phyloP scores from a whole-genome alignment of 2,888 invertebrate genomes.

The Polyommatus icarus region DNA sequence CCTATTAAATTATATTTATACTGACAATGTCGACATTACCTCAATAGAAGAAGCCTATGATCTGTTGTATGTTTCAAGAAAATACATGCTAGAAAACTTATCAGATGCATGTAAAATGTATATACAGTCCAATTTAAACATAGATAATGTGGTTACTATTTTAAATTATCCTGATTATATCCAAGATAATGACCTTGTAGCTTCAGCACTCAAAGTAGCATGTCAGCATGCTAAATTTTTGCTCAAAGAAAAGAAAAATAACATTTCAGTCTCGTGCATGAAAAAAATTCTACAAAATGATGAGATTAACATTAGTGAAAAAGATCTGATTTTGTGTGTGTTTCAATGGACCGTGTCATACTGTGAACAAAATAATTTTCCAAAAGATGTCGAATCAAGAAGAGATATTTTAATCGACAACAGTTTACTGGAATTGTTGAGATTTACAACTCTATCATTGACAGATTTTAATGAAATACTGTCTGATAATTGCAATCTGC shows the following conservation, averaged over 20 bases:
- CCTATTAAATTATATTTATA: slow-evolving; percentile 82
- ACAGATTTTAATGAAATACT: slow-evolving; percentile 66
- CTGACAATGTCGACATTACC: slow-evolving; percentile 77
- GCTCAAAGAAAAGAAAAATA: slow-evolving; percentile 69
- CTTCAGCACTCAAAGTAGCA: slow-evolving; percentile 78
- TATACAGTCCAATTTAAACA: slow-evolving; percentile 76
- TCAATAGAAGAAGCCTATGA: slow-evolving; percentile 82
- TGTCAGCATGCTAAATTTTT: slow-evolving; percentile 78
- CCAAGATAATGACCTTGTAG: slow-evolving; percentile 76
- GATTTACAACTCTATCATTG: slow-evolving; percentile 62
- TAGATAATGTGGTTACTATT: slow-evolving; percentile 80
- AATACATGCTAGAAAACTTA: slow-evolving; percentile 81
- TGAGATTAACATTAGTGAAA: slow-evolving; percentile 75
- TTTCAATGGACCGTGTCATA: slow-evolving; percentile 79
- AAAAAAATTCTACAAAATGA: slow-evolving; percentile 72
- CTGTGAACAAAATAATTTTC: slow-evolving; percentile 67
- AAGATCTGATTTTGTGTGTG: slow-evolving; percentile 74
- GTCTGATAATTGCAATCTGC: slow-evolving; percentile 56
- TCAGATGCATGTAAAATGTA: slow-evolving; percentile 74
- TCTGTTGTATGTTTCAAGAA: slow-evolving; percentile 83
- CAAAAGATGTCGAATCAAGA: slow-evolving; percentile 65
- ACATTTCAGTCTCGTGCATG: slow-evolving; percentile 74
- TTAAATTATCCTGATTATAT: slow-evolving; percentile 82
- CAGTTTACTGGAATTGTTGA: slow-evolving; percentile 68
- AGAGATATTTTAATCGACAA: slow-evolving; percentile 63